Conservation (phyloP, 2,113 vertebrate species). For the Elephas maximus region DNA sequence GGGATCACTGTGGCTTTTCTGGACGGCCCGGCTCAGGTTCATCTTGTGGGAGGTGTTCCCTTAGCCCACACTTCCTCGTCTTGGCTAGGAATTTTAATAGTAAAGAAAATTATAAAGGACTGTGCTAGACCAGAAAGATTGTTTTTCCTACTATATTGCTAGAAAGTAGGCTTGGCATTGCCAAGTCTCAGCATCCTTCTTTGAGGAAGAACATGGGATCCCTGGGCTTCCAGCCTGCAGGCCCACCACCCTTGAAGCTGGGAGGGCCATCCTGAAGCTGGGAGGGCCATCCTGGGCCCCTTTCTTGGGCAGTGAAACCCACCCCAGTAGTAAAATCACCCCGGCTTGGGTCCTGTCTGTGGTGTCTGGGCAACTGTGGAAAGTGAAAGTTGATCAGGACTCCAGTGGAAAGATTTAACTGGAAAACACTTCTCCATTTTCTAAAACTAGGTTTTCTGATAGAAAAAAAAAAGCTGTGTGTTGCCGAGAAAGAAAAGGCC, state of each 20-base stretch:
- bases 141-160: background rate
- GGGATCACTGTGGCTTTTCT: background rate
- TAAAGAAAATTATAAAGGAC: background rate
- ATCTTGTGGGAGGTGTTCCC: background rate
- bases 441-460: conserved; percentile 28
- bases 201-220: background rate
- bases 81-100: background rate
- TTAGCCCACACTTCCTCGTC: background rate
- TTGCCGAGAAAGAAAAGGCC: background rate
- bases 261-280: too few relatives aligned
- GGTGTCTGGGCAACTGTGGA: background rate
- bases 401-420: background rate
- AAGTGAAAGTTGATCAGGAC: conserved; percentile 79
- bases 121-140: background rate
- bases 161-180: rapidly evolving
- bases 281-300: background rate
- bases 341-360: background rate
- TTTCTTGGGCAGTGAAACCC: background rate
- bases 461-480: background rate
- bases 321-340: background rate
- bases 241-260: background rate
- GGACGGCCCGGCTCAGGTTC: background rate
- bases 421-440: background rate
- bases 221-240: background rate
- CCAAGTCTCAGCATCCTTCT: rapidly evolving